Base-by-base conservation (phyloP, 2,113 vertebrate species). In the Sphyrna mokarran region DNA sequence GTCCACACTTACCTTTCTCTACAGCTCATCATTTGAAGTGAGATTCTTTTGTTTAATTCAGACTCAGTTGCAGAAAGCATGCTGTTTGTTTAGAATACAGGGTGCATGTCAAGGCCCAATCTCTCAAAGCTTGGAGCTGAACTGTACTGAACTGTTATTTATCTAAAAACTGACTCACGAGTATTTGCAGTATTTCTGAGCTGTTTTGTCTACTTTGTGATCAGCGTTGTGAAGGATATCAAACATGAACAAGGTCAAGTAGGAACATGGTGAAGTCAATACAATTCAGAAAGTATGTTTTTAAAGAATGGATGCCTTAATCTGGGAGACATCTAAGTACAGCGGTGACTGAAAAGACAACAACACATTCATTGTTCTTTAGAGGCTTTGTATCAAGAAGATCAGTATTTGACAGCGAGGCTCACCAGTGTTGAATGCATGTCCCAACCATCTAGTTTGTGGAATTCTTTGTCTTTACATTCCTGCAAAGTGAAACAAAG, bases 201-300 rank as follows among this genome's bases (percentile, higher is more conserved):
- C 29, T 90, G 87, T 90, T 90, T 90, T 90, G 87, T 61, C 87
- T 90, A 26, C 33, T 61, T 90, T 90, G 87, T 23, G 37, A 23
- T 69, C 91, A 43, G 63, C 61, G n/a, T 26, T 37, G 18, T 40
- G n/a, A 94, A 11, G 18, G 70, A 94, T 61, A 89, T 94, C 63
- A 66, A 68, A 22, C 91, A 68, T 70, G n/a, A 26, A 43, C 14
- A 94, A 70, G 63, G 37, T 94, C 91, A 94, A 69, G 91, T 94
- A 94, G 91, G 43, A n/a, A 70, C 37, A 63, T 40, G 23, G n/a
- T 69, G 54, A 90, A 94, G 91, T 94, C 91, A 68, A 69, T 37
- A 69, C 37, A 69, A 70, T 68, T 68, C 63, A 94, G 66, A 61
- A 90, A 94, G 26, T 69, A 94, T 94, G 91, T 37, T 68, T 20